These are phyloP conservation scores for Thyatira batis DNA, from an alignment of 2,888 invertebrate species.

Conservation along the genomic window DNA sequence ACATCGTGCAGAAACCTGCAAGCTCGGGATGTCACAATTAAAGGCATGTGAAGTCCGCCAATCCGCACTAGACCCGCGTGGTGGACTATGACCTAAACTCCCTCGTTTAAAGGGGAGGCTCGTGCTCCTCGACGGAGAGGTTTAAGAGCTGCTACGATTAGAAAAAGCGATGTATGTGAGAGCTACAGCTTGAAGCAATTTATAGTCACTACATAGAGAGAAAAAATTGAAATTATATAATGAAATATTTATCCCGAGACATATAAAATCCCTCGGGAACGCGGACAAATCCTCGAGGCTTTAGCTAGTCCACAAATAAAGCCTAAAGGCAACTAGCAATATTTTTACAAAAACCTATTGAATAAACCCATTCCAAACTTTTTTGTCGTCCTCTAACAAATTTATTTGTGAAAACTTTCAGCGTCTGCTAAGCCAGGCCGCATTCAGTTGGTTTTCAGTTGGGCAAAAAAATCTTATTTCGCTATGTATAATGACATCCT, in stretches of 20 bases:
- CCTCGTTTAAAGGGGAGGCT: too few species aligned
- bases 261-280: background rate
- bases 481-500: background rate
- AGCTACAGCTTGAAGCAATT: too few species aligned
- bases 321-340: background rate
- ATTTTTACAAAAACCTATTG: background rate
- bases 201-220: too few species aligned
- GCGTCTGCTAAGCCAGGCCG: background rate
- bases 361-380: background rate
- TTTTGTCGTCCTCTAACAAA: background rate
- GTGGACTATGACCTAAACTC: too few species aligned
- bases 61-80: too few species aligned
- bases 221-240: too few species aligned
- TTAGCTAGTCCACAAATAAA: background rate
- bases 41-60: too few species aligned
- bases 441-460: background rate
- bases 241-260: background rate
- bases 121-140: too few species aligned
- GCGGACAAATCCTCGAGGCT: background rate
- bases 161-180: too few species aligned
- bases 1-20: too few species aligned
- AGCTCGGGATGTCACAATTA: too few species aligned
- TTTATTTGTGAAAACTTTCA: background rate
- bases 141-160: too few species aligned
- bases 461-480: background rate